Percentiles rank a stretch among this genome's conserved stretches.
These are phyloP conservation scores for Drosophila tanythrix DNA, from an alignment of 2,888 invertebrate species.

Conservation along the genomic window DNA sequence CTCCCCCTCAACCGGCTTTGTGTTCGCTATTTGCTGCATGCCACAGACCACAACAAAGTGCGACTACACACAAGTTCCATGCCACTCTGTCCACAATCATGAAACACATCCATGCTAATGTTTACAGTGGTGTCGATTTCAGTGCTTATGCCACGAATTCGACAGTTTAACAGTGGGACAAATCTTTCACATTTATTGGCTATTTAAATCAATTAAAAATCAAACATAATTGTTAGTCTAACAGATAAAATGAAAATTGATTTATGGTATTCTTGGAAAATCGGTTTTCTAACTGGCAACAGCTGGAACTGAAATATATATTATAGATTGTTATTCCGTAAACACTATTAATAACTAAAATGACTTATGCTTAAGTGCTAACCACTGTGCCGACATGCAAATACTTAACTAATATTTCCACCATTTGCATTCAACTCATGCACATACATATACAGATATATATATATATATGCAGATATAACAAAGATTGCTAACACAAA, in stretches of 20 bases:
- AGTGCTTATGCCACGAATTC: conserved; percentile 4
- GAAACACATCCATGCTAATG: neutral
- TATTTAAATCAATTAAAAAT: neutral
- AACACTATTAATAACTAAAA: neutral
- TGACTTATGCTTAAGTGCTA: neutral
- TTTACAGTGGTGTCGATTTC: conserved; percentile 9
- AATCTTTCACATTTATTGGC: neutral
- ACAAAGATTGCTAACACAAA: conserved; percentile 28
- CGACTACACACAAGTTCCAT: conserved; percentile 28
- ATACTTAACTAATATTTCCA: conserved; percentile 3
- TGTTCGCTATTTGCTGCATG: conserved; percentile 50
- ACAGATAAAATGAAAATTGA: neutral
- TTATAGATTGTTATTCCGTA: neutral
- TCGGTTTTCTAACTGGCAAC: neutral
- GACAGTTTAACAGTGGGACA: neutral
- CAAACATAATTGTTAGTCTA: neutral
- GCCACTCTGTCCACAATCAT: conserved; percentile 5
- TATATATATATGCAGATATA: neutral
- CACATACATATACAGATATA: neutral
- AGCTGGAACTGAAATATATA: neutral
- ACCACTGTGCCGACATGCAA: conserved; percentile 14
- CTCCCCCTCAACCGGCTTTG: conserved; percentile 13
- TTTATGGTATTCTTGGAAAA: neutral
- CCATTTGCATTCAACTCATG: neutral
- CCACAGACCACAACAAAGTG: conserved; percentile 62